Percentiles rank a stretch among this genome's conserved stretches.
Conservation (phyloP, 1,140 invertebrate species). For the Dreissena rostriformis region DNA sequence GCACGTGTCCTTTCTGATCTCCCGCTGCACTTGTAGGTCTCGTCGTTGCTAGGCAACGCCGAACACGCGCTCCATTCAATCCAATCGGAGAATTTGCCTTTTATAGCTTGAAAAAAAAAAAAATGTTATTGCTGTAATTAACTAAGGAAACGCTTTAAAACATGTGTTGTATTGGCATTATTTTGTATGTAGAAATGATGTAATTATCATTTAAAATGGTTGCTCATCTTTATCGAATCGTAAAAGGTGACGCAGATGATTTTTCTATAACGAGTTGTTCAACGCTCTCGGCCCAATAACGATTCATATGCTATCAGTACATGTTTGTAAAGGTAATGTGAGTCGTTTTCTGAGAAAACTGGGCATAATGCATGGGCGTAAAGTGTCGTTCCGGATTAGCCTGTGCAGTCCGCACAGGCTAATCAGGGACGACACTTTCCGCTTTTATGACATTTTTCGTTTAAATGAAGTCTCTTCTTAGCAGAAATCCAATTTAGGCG, state of each 20-base stretch:
- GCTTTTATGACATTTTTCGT: no score
- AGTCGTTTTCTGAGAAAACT: no score
- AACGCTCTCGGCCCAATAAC: neutral
- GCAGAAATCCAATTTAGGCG: no score
- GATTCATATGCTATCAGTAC: neutral
- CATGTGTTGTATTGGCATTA: neutral
- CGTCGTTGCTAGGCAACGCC: neutral
- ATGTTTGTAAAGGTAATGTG: no score
- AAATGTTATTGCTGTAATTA: neutral
- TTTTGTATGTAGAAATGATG: neutral
- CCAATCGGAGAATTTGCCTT: conserved; percentile 29
- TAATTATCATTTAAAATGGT: neutral
- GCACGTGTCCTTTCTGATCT: neutral
- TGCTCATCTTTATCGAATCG: no score
- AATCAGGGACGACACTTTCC: no score
- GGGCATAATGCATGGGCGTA: no score
- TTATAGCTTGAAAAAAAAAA: conserved; percentile 12
- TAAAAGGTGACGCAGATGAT: neutral
- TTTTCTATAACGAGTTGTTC: neutral
- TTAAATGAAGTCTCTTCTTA: neutral
- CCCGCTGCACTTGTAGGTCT: neutral
- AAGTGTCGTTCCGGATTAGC: no score
- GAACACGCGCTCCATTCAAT: conserved; percentile 7
- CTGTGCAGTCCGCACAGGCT: no score
- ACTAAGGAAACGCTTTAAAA: neutral